Conservation (phyloP, 2,113 vertebrate genomes). For the Hydrochoerus hydrochaeris region DNA sequence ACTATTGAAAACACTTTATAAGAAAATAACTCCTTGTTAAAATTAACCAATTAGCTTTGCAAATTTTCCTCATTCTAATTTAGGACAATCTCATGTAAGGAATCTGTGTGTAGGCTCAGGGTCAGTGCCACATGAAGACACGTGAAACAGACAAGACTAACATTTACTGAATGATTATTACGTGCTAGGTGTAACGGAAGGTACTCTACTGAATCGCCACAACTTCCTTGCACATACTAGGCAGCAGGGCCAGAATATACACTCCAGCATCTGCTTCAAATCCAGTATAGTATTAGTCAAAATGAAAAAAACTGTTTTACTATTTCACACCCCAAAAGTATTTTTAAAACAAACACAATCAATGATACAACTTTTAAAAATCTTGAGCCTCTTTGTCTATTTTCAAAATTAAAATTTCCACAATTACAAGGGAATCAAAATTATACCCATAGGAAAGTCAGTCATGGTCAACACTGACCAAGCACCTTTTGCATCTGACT, state of each 20-base stretch:
- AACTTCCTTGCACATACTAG: not conserved
- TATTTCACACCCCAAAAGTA: not conserved
- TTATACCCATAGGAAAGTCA: not conserved
- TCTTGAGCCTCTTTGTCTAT: not conserved
- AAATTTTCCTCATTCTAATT: slow-evolving; percentile 25
- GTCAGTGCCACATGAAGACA: not conserved
- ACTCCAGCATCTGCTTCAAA: not conserved
- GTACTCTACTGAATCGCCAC: not conserved
- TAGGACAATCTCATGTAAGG: not conserved
- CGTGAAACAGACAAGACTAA: not conserved
- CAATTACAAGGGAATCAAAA: not conserved
- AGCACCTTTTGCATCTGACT: not conserved
- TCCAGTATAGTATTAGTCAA: not conserved
- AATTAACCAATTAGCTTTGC: not conserved
- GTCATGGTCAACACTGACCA: not conserved
- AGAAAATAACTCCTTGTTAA: slow-evolving; percentile 29
- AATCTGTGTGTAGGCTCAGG: not conserved
- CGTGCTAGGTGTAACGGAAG: not conserved
- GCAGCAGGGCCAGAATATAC: not conserved
- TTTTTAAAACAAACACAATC: slow-evolving; percentile 30
- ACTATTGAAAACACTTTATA: not conserved
- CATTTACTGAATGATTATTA: not conserved
- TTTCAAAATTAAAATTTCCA: slow-evolving; percentile 20
- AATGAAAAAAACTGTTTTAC: not conserved
- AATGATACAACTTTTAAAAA: not conserved